Evolutionary conservation across 2,797 vertebrate genomes (phyloP), one percentile per base, ranked within the genome.

Genomic region (Labroides dimidiatus): DNA sequence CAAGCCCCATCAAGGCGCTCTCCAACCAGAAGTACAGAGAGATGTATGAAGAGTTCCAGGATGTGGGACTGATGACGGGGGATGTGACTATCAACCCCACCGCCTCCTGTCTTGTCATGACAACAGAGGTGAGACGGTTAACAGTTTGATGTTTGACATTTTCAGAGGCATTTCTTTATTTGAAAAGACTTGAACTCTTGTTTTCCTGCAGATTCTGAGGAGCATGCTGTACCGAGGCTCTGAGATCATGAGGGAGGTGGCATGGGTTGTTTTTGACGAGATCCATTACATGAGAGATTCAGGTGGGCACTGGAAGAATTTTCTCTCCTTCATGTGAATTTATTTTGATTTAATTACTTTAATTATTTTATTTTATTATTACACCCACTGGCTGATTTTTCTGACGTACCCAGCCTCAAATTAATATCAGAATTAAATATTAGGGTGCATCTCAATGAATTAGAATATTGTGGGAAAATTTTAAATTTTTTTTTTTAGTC

Each of bases 211-310:
- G 98, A 99, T 99, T 89, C 92, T 99, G 88, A 95, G 98, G 82
- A 99, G 98, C 88, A 99, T 99, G 98, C 89, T 99, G 19, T 99
- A 99, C 87, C 90, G 98, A 85, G 98, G 98, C 62, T 99, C 98
- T n/a, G 98, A 99, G 87, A 97, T 99, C 78, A 99, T 99, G 98
- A 94, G 98, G 76, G 98, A 99, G 85, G 96, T 99, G 2, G 97
- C 96, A 0, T 99, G 98, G 98, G 98, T 99, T 50, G 72, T 99
- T 81, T 99, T 99, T 92, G 98, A 99, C 80, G 98, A 99, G 93
- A 99, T 99, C 78, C 98, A 99, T 89, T 99, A 99, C 89, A 99
- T 99, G 98, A 97, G 98, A 92, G 98, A 99, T 84, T 84, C 96
- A 80, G 98, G 98, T 91, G 33, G 14, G 90, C 80, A 3, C 30